Percentiles rank a stretch among this genome's conserved stretches.
Conservation (phyloP, 2,113 vertebrate genomes). For the Caranx ignobilis region DNA sequence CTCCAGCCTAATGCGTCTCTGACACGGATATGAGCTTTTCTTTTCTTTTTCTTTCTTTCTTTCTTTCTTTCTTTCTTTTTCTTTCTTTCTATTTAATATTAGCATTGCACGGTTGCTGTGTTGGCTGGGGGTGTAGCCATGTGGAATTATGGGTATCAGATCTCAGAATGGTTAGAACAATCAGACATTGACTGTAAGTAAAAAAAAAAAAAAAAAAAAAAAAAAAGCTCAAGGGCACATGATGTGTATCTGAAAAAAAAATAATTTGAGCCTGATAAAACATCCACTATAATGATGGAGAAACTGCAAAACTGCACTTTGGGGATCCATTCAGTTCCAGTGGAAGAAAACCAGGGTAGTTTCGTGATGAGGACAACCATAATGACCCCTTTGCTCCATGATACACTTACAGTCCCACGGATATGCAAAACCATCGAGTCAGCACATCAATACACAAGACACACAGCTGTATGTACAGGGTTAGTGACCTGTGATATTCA, state of each 20-base stretch:
- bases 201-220: neutral
- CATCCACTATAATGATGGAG: neutral
- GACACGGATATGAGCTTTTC: neutral
- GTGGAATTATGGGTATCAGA: neutral
- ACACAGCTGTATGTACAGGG: constrained; percentile 32
- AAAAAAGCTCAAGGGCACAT: neutral
- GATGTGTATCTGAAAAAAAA: neutral
- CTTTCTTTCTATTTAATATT: neutral
- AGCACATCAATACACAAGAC: constrained; percentile 6
- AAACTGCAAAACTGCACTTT: neutral
- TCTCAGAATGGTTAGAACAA: neutral
- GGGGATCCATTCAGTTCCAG: neutral
- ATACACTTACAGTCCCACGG: constrained; percentile 16
- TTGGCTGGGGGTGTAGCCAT: neutral
- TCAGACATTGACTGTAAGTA: neutral
- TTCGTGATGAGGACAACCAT: neutral
- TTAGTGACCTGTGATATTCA: constrained; percentile 51
- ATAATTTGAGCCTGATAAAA: neutral
- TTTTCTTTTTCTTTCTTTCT: neutral
- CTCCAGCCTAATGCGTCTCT: neutral
- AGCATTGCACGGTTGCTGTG: neutral
- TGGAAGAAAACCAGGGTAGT: too few relatives aligned
- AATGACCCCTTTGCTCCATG: constrained; percentile 13
- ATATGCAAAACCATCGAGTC: constrained; percentile 34
- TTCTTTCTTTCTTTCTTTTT: too few relatives aligned